phyloP scores from a whole-genome alignment of 1,140 invertebrate genomes.

The Drosophila repletoides region DNA sequence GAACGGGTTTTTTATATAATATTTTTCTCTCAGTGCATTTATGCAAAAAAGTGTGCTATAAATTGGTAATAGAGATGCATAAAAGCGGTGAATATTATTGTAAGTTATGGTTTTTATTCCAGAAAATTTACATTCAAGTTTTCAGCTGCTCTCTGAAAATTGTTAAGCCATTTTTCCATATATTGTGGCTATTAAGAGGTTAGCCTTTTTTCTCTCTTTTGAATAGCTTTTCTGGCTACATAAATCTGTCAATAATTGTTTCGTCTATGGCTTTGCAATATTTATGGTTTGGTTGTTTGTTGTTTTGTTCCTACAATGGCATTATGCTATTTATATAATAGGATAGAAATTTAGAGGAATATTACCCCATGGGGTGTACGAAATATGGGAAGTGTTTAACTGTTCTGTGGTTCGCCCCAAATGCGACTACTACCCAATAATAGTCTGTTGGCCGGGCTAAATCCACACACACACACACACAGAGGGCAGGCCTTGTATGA shows the following conservation, averaged over 20 bases:
- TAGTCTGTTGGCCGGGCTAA: conserved; percentile 7
- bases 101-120: neutral
- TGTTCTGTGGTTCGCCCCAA: conserved; percentile 17
- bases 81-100: conserved; percentile 5
- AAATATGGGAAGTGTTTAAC: conserved; percentile 23
- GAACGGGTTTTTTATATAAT: too few relatives aligned
- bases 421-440: conserved; percentile 13
- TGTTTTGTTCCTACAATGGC: conserved; percentile 32
- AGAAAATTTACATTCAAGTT: too few relatives aligned
- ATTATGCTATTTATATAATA: conserved; percentile 49
- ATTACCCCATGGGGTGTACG: too few relatives aligned
- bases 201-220: conserved; percentile 27
- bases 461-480: too few relatives aligned
- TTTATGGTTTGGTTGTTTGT: too few relatives aligned
- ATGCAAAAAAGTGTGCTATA: conserved; percentile 2
- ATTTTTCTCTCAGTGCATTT: conserved; percentile 3
- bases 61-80: neutral
- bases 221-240: conserved; percentile 58
- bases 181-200: conserved; percentile 11
- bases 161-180: neutral
- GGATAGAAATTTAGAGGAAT: too few relatives aligned
- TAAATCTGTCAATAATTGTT: conserved; percentile 76
- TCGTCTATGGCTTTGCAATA: conserved; percentile 53
- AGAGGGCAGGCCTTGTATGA: too few relatives aligned
- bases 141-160: neutral